Evolutionary conservation across 2,888 invertebrate genomes (phyloP), one percentile per base, ranked within the genome.

Genomic region (Loripinus fragilis): DNA sequence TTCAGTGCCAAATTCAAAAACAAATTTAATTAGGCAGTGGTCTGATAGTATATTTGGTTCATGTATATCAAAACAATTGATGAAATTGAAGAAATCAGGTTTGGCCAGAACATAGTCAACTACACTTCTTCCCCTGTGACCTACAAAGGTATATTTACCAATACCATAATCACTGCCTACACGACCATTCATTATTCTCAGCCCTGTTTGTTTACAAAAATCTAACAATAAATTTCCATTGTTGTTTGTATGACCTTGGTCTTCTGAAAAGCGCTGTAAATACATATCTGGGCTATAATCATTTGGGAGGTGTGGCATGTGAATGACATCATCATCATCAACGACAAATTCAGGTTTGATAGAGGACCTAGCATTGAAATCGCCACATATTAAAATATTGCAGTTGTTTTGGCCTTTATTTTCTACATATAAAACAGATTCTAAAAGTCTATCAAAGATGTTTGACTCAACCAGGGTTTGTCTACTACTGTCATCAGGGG

Each of bases 31-130:
- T n/a, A n/a, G n/a, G n/a, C 73, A 73, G 25, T 73, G 73, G 48
- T 73, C 67, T 2, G 73, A 67, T 15, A 67, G 38, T 10, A 73
- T 73, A 48, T 73, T 73, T n/a, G 48, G 48, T 15, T 48, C 48
- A 48, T 20, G 3, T 5, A 48, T 17, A 5, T n/a, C 20, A 48
- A 48, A 48, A 15, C 20, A 15, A n/a, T 5, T 15, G 35, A 71
- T 25, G 10, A 71, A 20, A 28, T 71, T 60, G 3, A 52, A 25
- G 2, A 52, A 8, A 8, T 23, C 5, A 2, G 25, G 41, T 20
- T 41, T 52, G 5, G 28, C 28, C 8, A 71, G 23, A 28, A 71
- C 73, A 67, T 73, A 66, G 30, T 73, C 73, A 8, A 73, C 73
- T 23, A 73, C 48, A 38, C 73, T 73, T 3, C 66, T 60, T 28